Evolutionary conservation across 2,797 vertebrate species (phyloP), one percentile per base, ranked within the genome.

Genomic region (Chromobotia macracanthus): DNA sequence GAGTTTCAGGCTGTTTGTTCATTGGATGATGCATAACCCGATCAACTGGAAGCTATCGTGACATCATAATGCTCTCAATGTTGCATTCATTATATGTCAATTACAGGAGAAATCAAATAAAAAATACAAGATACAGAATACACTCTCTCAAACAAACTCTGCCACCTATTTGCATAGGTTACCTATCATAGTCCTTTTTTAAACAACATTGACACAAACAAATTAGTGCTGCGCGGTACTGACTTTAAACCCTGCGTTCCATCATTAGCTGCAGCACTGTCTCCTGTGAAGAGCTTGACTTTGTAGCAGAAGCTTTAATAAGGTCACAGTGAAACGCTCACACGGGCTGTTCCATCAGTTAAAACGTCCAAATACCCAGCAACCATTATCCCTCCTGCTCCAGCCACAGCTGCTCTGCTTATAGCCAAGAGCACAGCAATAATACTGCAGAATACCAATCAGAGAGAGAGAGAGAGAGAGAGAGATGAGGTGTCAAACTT

Each of bases 261-360:
- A 68, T 82, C 76, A 82, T 79, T 70, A 75, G 76, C 35, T 18
- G 1, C 1, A 9, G 31, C 44, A 69, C 70, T 18, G 65, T 70
- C 15, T 53, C 31, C 61, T 35, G 51, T 53, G 74, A 83, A 73
- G 64, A 64, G 44, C 80, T 72, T 60, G 61, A 84, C 72, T 78
- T 75, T 82, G 76, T 58, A 35, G 63, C 41, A 66, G 56, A 50
- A 63, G 19, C 64, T 68, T 85, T 83, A 83, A 83, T 81, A 72
- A 80, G 75, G 79, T 85, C 79, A 82, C 79, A 55, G 63, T 10
- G 74, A 72, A 80, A 77, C 23, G 19, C 73, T 71, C 58, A 74
- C 58, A 35, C 35, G 35, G 18, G 38, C 73, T 58, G 70, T 75
- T 84, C 70, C 67, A 75, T 83, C 79, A 75, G 73, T 82, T 80